Conservation (phyloP, 1,140 invertebrate genomes). For the Idris sp. region DNA sequence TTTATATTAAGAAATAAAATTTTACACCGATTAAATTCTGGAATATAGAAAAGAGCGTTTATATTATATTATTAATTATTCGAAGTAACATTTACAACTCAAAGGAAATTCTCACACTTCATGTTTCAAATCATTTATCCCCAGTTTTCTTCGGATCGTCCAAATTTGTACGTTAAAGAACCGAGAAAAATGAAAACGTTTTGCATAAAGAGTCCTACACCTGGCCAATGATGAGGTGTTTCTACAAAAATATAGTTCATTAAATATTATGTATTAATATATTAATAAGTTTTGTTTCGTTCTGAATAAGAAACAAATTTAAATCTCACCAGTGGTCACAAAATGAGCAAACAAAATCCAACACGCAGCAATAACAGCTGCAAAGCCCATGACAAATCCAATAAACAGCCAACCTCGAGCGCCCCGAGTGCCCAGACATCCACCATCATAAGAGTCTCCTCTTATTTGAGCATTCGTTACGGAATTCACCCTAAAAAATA, state of each 20-base stretch:
- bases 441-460: slow-evolving; percentile 91
- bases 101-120: background rate
- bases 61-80: too few relatives aligned
- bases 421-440: slow-evolving; percentile 92
- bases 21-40: too few relatives aligned
- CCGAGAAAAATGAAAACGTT: slow-evolving; percentile 96
- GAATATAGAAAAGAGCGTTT: slow-evolving; percentile 5
- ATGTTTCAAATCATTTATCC: slow-evolving; percentile 70
- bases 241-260: too few relatives aligned
- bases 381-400: slow-evolving; percentile 97
- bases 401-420: slow-evolving; percentile 97
- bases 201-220: slow-evolving; percentile 95
- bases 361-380: slow-evolving; percentile 94
- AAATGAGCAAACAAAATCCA: slow-evolving; percentile 96
- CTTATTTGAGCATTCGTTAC: slow-evolving; percentile 96
- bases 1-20: too few relatives aligned
- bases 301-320: too few relatives aligned
- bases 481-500: slow-evolving; percentile 87
- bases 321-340: slow-evolving; percentile 69
- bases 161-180: slow-evolving; percentile 96
- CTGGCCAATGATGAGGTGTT: slow-evolving; percentile 87
- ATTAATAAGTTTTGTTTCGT: too few relatives aligned
- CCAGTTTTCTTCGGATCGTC: slow-evolving; percentile 93
- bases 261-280: too few relatives aligned
- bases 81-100: slow-evolving; percentile 24